Evolutionary conservation across 2,888 invertebrate genomes (phyloP).

Genomic region (Pterostichus madidus): DNA sequence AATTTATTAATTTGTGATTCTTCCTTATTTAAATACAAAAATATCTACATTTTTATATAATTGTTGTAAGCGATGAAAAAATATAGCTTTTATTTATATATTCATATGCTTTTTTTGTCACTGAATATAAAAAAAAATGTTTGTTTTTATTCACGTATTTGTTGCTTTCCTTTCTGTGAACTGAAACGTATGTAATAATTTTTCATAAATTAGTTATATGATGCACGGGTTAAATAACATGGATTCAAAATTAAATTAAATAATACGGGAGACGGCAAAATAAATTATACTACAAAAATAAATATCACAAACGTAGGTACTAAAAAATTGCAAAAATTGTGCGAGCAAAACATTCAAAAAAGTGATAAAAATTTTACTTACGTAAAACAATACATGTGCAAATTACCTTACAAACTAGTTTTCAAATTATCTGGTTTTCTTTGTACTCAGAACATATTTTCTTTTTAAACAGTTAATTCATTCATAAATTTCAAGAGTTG

Average conservation of each 20-base stretch:
- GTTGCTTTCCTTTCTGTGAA: conserved; percentile 32
- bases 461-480: no score
- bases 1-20: conserved; percentile 1
- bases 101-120: background rate
- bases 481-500: no score
- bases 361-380: conserved; percentile 1
- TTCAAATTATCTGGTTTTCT: no score
- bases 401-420: no score
- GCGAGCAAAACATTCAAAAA: conserved; percentile 30
- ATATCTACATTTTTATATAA: conserved; percentile 1
- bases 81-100: conserved; percentile 16
- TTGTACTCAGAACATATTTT: no score
- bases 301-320: background rate
- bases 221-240: background rate
- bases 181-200: background rate
- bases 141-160: conserved; percentile 25
- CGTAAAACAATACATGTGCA: no score
- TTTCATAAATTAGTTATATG: background rate
- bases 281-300: conserved; percentile 4
- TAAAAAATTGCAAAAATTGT: background rate
- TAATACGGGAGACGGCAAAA: background rate
- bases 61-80: conserved; percentile 19
- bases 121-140: conserved; percentile 27
- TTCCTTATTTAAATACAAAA: conserved; percentile 13
- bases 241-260: background rate